Evolutionary conservation across 2,797 vertebrate genomes (phyloP), one percentile per base, ranked within the genome.

Genomic region (Sciurus carolinensis): DNA sequence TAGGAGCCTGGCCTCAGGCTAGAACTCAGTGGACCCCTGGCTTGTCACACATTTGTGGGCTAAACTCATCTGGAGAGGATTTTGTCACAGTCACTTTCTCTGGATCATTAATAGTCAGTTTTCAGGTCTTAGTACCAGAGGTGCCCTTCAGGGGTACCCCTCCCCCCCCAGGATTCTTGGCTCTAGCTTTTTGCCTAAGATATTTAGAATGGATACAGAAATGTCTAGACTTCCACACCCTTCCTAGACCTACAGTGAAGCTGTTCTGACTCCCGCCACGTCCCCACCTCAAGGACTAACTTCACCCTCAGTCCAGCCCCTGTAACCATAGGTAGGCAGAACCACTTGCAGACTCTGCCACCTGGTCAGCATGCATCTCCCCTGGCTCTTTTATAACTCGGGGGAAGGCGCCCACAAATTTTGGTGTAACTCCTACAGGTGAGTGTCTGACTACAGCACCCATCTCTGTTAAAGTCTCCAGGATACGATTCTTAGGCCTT

Each of bases 81-180:
- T 90, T 24, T 66, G 39, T 84, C 39, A 75, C 54, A 80, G 12
- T 75, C 79, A 14, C 80, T 91, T 85, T 62, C 72, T 95, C 72
- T 91, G 59, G 59, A 30, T 69, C 59, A 50, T 11, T 59, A n/a
- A 42, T 36, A 79, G 83, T 36, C 17, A 17, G 0, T 76, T 75
- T 79, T 54, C 33, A 80, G 39, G 9, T 18, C 50, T 91, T 9
- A 30, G 36, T 90, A 69, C 71, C 9, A 73, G 42, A 39, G 71
- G 3, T 85, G 14, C 28, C 88, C 47, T 73, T 42, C 0, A 77
- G 42, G 36, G 72, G 10, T 79, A 14, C 36, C 57, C 7, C 11
- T 7, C 28, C 11, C 36, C 57, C 7, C 11, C 9, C 28, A 5
- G 5, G 66, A 14, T 6, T 66, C 44, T n/a, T 7, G 28, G 26